Evolutionary conservation across 2,113 vertebrate genomes (phyloP), one percentile per base, ranked within the genome.

Genomic region (Cyprinodon variegatus): DNA sequence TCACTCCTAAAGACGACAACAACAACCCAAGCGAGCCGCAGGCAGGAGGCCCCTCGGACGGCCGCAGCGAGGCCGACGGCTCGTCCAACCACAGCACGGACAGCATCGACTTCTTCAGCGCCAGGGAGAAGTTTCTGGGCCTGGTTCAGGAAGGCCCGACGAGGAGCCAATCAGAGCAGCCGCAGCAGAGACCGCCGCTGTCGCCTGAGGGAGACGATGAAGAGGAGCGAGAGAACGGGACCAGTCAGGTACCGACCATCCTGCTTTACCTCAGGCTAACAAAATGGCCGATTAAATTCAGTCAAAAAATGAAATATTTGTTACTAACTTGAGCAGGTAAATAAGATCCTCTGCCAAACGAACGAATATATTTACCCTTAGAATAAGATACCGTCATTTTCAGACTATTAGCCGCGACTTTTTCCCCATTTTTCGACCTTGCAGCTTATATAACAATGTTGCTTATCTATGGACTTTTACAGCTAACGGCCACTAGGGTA

Each of bases 101-200:
- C 88, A 95, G 96, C 86, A 98, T 98, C 20, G 94, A 98, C 89
- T 99, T 99, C 92, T 95, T 97, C 88, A 98, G 96, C 0, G 97
- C 97, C 81, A 92, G 96, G 57, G 97, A 96, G 70, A 99, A 97
- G 83, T 99, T 99, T 1, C 95, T 96, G 84, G 96, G 96, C 64
- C 91, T 98, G 75, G 96, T 96, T 41, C 96, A 96, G 83, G 96
- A 98, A 77, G 94, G 93, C 59, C 88, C 91, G 1, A 76, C 93
- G 0, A 86, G 90, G 20, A 88, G 92, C 2, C 93, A 92, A 69
- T 93, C 93, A 57, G 96, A 97, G 67, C 91, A 90, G 41, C 37
- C 67, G 83, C 83, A 88, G 86, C 93, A 80, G 60, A 90, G 20
- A 89, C 88, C 83, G 61, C 84, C 66, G 78, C 93, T 53, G 83